Base-by-base conservation (phyloP, 2,888 invertebrate genomes). In the Brachyptera risi region DNA sequence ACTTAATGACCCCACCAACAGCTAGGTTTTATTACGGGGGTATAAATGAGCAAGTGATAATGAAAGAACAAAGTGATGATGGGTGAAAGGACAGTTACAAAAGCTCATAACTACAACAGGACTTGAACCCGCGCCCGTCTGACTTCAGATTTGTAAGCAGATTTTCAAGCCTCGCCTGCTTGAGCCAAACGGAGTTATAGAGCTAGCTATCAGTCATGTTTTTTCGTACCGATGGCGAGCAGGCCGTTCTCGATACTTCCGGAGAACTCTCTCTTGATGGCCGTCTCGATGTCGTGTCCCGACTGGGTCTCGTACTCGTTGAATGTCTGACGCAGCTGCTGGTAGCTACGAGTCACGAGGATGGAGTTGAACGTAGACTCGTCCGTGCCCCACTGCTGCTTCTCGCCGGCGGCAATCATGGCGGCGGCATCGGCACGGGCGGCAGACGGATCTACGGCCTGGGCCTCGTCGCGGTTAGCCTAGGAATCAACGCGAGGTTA, bases 401-500 rank as follows among this genome's bases (percentile, higher is more conserved):
- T 60, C 90, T 58, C 90, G 68, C 79, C 92, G 56, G 92, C 91
- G 63, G 81, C 78, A 49, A 83, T 86, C 35, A 92, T 76, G 0
- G 84, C 84, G 72, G 90, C 87, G 0, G 95, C 95, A 75, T 96
- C 95, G 63, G 87, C 83, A 60, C 85, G 81, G 47, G 94, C 95
- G 63, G 84, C 83, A 1, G 82, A 86, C 68, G 88, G 85, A 75
- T 96, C 94, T 0, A 92, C 83, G 21, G 88, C 87, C 72, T 88
- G 87, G 76, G 89, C 89, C 78, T 97, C 96, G 73, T 93, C 92
- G 54, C 96, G 86, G 73, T 92, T 93, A 62, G 91, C 92, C 73
- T 74, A 61, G 50, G 7, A 60, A 24, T 9, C 31, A 19, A 1
- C 21, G 23, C n/a, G n/a, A n/a, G n/a, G n/a, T n/a, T n/a, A n/a